Percentiles rank a stretch among this genome's conserved stretches.
These are phyloP conservation scores for Silurus meridionalis DNA, from an alignment of 2,113 vertebrate species.

Conservation along the genomic window DNA sequence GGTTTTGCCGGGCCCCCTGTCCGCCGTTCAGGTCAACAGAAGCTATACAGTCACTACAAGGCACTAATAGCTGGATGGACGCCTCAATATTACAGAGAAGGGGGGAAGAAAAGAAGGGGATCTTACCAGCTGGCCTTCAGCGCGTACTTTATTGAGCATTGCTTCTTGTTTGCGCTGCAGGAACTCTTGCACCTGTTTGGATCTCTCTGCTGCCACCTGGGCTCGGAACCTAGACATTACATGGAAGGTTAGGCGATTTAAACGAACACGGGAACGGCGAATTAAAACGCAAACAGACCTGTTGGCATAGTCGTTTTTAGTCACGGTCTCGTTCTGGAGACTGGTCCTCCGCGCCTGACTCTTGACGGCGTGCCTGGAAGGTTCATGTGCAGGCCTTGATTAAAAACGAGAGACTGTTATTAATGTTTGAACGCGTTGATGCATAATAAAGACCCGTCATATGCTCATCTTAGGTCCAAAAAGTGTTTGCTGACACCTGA, in stretches of 20 bases:
- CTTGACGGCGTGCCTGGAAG: constrained; percentile 72
- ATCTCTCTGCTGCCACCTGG: constrained; percentile 75
- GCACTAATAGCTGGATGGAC: not conserved
- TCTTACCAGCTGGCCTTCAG: constrained; percentile 94
- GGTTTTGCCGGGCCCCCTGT: constrained; percentile 93
- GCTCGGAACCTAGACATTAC: constrained; percentile 75
- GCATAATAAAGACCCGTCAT: no score
- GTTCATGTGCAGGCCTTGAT: constrained; percentile 67
- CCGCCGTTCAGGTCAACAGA: constrained; percentile 87
- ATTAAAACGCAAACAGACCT: constrained; percentile 57
- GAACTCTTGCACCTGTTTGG: constrained; percentile 92
- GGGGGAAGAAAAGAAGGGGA: not conserved
- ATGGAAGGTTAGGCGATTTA: no score
- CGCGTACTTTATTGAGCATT: constrained; percentile 94
- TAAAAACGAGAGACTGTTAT: not conserved
- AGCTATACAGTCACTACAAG: constrained; percentile 41
- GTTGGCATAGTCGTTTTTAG: constrained; percentile 76
- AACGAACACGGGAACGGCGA: not conserved
- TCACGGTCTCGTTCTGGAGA: constrained; percentile 72
- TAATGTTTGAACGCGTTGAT: not conserved
- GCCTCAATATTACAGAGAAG: not conserved
- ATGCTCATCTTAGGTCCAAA: not conserved
- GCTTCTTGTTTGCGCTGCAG: constrained; percentile 91
- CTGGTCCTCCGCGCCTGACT: constrained; percentile 79
- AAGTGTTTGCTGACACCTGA: not conserved